phyloP scores from a whole-genome alignment of 2,797 vertebrate genomes.

The Periophthalmus magnuspinnatus region DNA sequence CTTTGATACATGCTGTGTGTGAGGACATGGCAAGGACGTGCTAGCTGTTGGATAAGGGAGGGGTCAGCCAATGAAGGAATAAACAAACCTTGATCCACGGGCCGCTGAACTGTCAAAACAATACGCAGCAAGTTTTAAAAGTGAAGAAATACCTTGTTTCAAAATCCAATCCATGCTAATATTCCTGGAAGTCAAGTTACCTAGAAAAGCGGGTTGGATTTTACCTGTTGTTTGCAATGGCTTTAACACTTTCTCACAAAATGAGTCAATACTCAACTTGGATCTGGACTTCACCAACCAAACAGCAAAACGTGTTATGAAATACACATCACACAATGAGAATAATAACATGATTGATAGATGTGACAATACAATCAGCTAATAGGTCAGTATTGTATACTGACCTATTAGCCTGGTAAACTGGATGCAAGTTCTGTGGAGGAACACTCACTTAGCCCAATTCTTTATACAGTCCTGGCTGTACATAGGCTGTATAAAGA shows the following conservation, averaged over 20 bases:
- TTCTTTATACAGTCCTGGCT: too few relatives aligned
- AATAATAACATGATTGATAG: too few relatives aligned
- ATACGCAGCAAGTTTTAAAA: not conserved
- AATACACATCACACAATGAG: too few relatives aligned
- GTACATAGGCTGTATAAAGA: too few relatives aligned
- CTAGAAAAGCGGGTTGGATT: not conserved
- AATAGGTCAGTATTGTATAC: too few relatives aligned
- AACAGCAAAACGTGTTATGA: too few relatives aligned
- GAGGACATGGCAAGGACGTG: conserved; percentile 64
- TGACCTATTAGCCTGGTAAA: too few relatives aligned
- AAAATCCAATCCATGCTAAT: conserved; percentile 9
- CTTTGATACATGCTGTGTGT: conserved; percentile 47
- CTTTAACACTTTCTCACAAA: not conserved
- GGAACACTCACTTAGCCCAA: too few relatives aligned
- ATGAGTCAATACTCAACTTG: not conserved
- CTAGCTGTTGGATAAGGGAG: conserved; percentile 14
- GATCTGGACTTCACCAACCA: not conserved
- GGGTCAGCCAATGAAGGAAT: conserved; percentile 10
- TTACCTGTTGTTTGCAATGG: not conserved
- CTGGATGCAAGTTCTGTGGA: too few relatives aligned
- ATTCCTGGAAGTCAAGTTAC: conserved; percentile 9
- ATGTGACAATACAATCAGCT: too few relatives aligned
- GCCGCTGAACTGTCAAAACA: not conserved
- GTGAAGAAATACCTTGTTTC: not conserved
- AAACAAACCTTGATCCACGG: conserved; percentile 33